Base-by-base conservation (phyloP, 2,888 invertebrate species). In the Rutpela maculata region DNA sequence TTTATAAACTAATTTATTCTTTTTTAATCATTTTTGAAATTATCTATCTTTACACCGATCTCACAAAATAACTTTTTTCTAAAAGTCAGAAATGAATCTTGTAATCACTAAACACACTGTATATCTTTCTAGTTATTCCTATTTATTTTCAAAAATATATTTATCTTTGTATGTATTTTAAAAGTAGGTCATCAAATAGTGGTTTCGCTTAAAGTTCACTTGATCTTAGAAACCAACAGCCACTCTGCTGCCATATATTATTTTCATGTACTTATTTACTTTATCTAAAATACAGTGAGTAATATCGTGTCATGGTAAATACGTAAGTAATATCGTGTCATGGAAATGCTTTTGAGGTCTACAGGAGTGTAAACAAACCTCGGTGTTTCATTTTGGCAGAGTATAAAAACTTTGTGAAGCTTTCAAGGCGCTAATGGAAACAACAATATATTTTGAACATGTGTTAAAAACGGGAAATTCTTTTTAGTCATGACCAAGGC, bases 361-460 rank as follows among this genome's bases (percentile, higher is more conserved):
- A 12, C 43, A 6, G 4, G 12, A n/a, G 50, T 0, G 50, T 50
- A 50, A 50, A 50, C 50, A 50, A 50, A 17, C n/a, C 50, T 50
- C n/a, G 15, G 50, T 50, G 50, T 50, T 50, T 50, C 50, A 50
- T 15, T 50, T n/a, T 12, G 50, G 50, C 50, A n/a, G 4, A 1
- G 12, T 43, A 43, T 43, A 43, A 43, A 43, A 43, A 43, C 43
- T 43, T 43, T 43, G 43, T 7, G 3, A 50, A 50, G 50, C 50
- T 50, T n/a, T 50, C 50, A 50, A 50, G 6, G 50, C 50, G 50
- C n/a, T 50, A 50, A 50, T 50, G 50, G 50, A 50, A 50, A 50
- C 50, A 43, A 15, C 43, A n/a, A 50, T 50, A n/a, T 50, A 50
- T 50, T 43, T 50, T 50, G 50, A n/a, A 50, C n/a, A 50, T 50